Percentiles rank a stretch among this genome's conserved stretches.
Evolutionary conservation across 2,113 vertebrate genomes (phyloP).

Genomic region (Muntiacus muntjak): DNA sequence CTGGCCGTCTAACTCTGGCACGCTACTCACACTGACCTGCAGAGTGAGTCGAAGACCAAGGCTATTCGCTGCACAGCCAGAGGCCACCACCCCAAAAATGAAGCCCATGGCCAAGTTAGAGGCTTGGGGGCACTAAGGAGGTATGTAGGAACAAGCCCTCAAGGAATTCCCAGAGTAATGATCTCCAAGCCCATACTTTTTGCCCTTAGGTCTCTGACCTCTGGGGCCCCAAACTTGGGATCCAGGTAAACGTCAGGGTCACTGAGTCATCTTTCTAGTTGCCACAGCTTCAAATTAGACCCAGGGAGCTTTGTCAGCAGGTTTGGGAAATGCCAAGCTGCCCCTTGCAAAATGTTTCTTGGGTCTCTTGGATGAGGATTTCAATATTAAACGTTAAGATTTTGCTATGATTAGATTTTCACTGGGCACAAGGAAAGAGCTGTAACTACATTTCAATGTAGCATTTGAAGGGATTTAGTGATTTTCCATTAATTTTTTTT

Average conservation of each 20-base stretch:
- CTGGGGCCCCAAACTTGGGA: not conserved
- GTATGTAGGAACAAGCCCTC: not conserved
- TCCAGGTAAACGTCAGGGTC: not conserved
- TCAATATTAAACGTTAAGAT: slow-evolving; percentile 6
- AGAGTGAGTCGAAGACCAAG: not conserved
- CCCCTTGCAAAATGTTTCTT: not conserved
- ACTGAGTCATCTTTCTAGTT: not conserved
- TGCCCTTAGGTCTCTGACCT: not conserved
- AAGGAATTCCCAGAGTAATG: not conserved
- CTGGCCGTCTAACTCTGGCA: not conserved
- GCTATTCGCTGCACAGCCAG: not conserved
- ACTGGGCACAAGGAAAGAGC: not conserved
- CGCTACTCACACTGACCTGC: not conserved
- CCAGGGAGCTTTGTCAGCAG: not conserved
- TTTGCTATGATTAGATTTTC: slow-evolving; percentile 7
- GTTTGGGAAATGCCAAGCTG: not conserved
- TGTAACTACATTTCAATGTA: not conserved
- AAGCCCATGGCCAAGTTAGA: accelerated
- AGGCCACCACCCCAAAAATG: not conserved
- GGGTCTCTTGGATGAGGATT: not conserved
- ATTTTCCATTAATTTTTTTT: slow-evolving; percentile 56
- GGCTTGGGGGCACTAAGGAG: not conserved
- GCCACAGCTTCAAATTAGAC: not conserved
- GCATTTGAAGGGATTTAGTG: slow-evolving; percentile 38
- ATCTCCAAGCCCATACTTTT: not conserved